These are phyloP conservation scores for Rhynchopsitta pachyrhyncha DNA, from an alignment of 2,113 vertebrate genomes.

Conservation along the genomic window DNA sequence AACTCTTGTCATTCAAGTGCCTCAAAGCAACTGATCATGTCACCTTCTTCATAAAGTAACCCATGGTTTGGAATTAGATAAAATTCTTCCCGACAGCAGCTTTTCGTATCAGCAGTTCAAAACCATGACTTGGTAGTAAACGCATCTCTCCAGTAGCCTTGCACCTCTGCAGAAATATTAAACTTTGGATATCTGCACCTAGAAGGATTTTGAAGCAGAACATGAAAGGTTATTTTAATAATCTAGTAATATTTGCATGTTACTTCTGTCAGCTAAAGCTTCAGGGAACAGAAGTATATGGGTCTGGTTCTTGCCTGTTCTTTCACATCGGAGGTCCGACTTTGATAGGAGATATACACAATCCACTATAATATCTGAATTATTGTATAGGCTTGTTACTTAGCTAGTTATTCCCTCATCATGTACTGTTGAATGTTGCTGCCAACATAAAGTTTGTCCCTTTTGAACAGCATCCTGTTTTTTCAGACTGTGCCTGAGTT, in stretches of 20 bases:
- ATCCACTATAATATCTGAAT: accelerated
- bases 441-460: neutral
- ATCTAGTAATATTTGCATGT: neutral
- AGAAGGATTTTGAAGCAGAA: neutral
- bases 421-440: neutral
- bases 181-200: neutral
- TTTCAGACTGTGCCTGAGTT: neutral
- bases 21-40: neutral
- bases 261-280: neutral
- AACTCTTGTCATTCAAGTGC: neutral
- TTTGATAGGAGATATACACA: neutral
- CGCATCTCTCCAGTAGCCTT: neutral
- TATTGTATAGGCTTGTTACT: neutral
- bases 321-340: neutral
- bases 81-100: neutral
- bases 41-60: neutral
- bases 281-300: neutral
- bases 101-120: neutral
- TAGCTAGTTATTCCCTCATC: neutral
- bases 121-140: neutral
- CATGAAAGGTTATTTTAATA: neutral
- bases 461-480: neutral
- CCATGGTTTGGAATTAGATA: neutral
- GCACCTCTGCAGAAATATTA: neutral
- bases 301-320: neutral